Evolutionary conservation across 2,797 vertebrate genomes (phyloP).

Genomic region (Lepilemur septentrionalis): DNA sequence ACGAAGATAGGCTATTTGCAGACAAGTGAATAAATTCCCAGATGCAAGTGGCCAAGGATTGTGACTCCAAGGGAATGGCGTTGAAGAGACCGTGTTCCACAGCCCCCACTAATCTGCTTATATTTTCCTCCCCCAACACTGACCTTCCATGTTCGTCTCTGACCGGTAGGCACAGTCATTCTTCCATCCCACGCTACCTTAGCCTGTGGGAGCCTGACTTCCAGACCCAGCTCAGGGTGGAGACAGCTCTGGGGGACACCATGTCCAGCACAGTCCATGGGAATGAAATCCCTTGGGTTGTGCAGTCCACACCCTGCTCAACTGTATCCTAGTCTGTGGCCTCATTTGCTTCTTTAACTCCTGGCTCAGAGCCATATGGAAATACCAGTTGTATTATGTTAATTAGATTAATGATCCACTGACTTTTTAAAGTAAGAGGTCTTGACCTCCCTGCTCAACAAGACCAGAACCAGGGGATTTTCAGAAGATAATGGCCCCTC

Average conservation of each 20-base stretch:
- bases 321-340: not conserved
- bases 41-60: not conserved
- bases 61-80: not conserved
- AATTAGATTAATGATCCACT: not conserved
- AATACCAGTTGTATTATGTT: not conserved
- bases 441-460: not conserved
- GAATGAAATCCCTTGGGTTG: accelerated
- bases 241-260: not conserved
- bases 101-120: accelerated
- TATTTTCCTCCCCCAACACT: not conserved
- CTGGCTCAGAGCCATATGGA: not conserved
- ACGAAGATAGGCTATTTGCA: not conserved
- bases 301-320: not conserved
- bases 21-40: not conserved
- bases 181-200: accelerated
- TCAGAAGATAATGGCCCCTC: not conserved
- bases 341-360: not conserved
- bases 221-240: not conserved
- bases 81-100: accelerated
- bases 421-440: not conserved
- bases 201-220: too few species aligned
- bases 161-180: accelerated
- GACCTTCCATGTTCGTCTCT: not conserved
- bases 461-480: not conserved
- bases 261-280: accelerated